Percentiles rank a stretch among this genome's conserved stretches.
phyloP scores from a whole-genome alignment of 2,113 vertebrate genomes.

The Nothobranchius kuhntae region DNA sequence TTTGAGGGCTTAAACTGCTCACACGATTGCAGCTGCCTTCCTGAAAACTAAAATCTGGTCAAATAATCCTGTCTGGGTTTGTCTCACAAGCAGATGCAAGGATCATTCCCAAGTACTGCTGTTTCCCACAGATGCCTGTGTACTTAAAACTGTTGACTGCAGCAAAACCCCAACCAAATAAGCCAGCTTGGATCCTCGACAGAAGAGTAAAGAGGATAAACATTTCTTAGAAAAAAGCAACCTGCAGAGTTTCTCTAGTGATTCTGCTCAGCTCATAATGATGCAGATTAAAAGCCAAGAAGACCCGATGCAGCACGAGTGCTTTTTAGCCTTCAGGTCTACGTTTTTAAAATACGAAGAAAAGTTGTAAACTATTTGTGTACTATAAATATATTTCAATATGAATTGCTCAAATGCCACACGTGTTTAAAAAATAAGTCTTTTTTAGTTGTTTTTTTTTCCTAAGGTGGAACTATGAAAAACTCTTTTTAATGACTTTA shows the following conservation, averaged over 20 bases:
- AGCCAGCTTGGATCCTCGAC: conserved; percentile 29
- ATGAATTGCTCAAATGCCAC: too few relatives aligned
- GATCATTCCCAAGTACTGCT: conserved; percentile 53
- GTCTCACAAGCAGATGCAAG: conserved; percentile 59
- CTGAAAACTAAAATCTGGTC: conserved; percentile 37
- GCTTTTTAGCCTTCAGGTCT: neutral
- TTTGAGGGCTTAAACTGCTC: conserved; percentile 33
- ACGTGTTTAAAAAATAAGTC: too few relatives aligned
- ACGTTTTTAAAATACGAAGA: neutral
- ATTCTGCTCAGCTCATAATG: neutral
- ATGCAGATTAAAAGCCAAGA: neutral
- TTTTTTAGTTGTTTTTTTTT: too few relatives aligned
- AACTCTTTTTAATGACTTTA: too few relatives aligned
- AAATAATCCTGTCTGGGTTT: conserved; percentile 56
- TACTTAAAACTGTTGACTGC: conserved; percentile 36
- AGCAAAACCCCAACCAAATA: conserved; percentile 61
- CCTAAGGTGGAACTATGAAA: too few relatives aligned
- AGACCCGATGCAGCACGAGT: too few relatives aligned
- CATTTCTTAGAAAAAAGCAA: conserved; percentile 5
- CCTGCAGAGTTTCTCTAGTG: neutral
- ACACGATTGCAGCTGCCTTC: conserved; percentile 41
- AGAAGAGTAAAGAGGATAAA: conserved; percentile 11
- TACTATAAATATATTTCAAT: too few relatives aligned
- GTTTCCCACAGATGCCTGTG: conserved; percentile 32
- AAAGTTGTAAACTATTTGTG: neutral